Percentiles rank a stretch among this genome's conserved stretches.
phyloP scores from a whole-genome alignment of 2,888 invertebrate species.

The Horisme vitalbata region DNA sequence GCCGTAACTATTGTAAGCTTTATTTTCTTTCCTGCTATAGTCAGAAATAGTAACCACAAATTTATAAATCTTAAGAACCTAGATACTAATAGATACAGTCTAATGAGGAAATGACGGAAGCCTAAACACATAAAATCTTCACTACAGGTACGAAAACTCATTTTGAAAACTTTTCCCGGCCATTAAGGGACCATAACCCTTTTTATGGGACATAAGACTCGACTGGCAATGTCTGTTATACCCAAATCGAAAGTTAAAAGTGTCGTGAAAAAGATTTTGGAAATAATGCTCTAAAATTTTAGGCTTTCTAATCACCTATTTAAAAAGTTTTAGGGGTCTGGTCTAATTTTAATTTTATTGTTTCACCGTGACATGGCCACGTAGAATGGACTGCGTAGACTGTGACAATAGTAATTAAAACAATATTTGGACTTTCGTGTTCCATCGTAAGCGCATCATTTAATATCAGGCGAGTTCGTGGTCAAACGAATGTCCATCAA shows the following conservation, averaged over 20 bases:
- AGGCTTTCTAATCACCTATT: slow-evolving; percentile 14
- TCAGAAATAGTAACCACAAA: too few species aligned
- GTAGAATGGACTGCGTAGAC: too few species aligned
- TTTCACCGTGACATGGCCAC: background rate
- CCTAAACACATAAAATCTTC: slow-evolving; percentile 44
- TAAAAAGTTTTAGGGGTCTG: slow-evolving; percentile 11
- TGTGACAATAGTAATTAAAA: too few species aligned
- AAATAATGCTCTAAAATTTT: slow-evolving; percentile 15
- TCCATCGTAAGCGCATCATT: too few species aligned
- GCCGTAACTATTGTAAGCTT: too few species aligned
- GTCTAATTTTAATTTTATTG: slow-evolving; percentile 6
- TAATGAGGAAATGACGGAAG: slow-evolving; percentile 43
- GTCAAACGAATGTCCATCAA: too few species aligned
- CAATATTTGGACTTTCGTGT: too few species aligned
- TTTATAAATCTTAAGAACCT: too few species aligned
- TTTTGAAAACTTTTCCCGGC: slow-evolving; percentile 45
- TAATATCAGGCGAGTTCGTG: too few species aligned
- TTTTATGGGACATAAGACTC: slow-evolving; percentile 36
- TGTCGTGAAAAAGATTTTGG: slow-evolving; percentile 23
- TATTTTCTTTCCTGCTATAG: too few species aligned
- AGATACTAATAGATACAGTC: slow-evolving; percentile 9
- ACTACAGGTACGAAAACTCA: slow-evolving; percentile 40
- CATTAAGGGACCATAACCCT: slow-evolving; percentile 42
- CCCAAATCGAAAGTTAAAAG: slow-evolving; percentile 31
- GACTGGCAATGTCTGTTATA: slow-evolving; percentile 30